A percentile compares a stretch with the other conserved stretches of the same genome.
Evolutionary conservation across 2,113 vertebrate species (phyloP).

Genomic region (Cygnus atratus): DNA sequence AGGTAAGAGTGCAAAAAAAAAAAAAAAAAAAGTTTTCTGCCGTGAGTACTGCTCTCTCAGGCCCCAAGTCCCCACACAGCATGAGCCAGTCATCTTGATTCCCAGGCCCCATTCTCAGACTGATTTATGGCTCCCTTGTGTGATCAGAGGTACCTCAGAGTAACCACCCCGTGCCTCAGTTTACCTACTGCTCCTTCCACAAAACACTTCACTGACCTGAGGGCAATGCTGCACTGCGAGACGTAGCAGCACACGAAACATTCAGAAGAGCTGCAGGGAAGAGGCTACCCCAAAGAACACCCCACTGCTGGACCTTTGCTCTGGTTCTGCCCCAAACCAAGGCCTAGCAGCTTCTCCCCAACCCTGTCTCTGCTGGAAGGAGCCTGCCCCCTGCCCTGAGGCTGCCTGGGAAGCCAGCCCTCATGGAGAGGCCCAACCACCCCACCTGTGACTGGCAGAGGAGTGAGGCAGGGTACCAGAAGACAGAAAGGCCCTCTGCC

Average conservation of each 20-base stretch:
- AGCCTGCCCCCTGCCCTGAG: accelerated
- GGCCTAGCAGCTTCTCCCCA: not conserved
- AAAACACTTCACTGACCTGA: not conserved
- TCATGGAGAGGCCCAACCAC: not conserved
- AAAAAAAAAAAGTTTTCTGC: not conserved
- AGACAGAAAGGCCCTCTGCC: not conserved
- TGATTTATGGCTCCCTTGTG: accelerated
- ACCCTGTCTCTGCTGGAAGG: not conserved
- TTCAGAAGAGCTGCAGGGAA: not conserved
- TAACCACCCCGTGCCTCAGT: not conserved
- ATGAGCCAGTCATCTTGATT: accelerated
- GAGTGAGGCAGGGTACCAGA: not conserved
- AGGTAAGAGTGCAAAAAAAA: no score
- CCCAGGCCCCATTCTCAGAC: not conserved
- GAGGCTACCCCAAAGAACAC: accelerated
- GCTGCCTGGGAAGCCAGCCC: no score
- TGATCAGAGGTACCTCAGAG: not conserved
- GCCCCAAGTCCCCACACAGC: not conserved
- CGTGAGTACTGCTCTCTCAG: not conserved
- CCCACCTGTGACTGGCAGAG: not conserved
- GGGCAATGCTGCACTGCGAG: not conserved
- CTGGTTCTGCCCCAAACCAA: not conserved
- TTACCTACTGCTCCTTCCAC: not conserved
- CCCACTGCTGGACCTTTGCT: no score
- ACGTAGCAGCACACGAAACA: accelerated